phyloP scores from a whole-genome alignment of 1,140 invertebrate species.

The Ridgeia piscesae region DNA sequence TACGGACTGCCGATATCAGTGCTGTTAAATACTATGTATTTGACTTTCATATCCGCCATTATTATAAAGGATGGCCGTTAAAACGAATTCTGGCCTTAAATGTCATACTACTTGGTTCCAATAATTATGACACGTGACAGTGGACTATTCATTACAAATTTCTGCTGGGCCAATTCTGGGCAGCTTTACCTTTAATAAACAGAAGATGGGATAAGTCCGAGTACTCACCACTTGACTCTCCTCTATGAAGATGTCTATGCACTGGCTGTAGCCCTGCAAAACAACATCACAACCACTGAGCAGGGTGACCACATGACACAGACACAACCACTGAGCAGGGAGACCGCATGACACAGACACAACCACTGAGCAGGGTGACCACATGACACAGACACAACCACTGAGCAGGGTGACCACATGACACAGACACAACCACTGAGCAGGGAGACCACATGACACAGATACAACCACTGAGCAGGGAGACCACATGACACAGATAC shows the following conservation, averaged over 20 bases:
- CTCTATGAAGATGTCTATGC: conserved; percentile 95
- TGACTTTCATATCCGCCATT: too few species aligned
- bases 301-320: not conserved
- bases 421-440: not conserved
- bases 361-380: not conserved
- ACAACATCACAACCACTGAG: conserved; percentile 9
- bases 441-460: not conserved
- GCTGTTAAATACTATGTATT: too few species aligned
- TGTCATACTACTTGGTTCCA: too few species aligned
- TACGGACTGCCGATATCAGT: too few species aligned
- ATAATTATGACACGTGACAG: too few species aligned
- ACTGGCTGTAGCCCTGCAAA: conserved; percentile 82
- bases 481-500: not conserved
- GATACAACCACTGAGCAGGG: not conserved
- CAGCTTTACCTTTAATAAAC: too few species aligned
- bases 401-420: not conserved
- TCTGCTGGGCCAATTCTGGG: too few species aligned
- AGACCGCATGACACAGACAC: not conserved
- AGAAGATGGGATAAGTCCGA: too few species aligned
- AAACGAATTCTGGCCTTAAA: too few species aligned
- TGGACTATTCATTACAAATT: too few species aligned
- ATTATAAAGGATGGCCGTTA: too few species aligned
- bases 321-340: not conserved
- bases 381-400: not conserved
- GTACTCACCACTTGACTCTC: conserved; percentile 83